These are phyloP conservation scores for Teleiodes luculella DNA, from an alignment of 2,888 invertebrate genomes.

Conservation along the genomic window DNA sequence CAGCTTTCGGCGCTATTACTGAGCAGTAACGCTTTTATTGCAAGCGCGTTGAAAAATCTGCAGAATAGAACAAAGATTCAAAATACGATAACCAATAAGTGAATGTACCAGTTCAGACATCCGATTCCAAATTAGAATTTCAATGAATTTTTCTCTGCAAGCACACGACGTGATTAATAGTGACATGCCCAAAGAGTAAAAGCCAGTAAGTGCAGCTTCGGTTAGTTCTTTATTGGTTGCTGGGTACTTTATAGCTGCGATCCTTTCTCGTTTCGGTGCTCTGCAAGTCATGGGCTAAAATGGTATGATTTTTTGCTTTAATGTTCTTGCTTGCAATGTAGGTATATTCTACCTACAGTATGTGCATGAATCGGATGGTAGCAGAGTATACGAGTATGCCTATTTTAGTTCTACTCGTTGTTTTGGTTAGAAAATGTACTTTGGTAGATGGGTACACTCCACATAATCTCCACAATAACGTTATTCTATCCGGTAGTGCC, in stretches of 20 bases:
- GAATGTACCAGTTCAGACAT: constrained; percentile 1
- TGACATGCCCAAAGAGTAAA: constrained; percentile 6
- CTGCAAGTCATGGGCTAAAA: not conserved
- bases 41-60: not conserved
- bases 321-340: not conserved
- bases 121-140: constrained; percentile 9
- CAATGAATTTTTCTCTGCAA: constrained; percentile 8
- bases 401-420: too few relatives aligned
- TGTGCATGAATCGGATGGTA: too few relatives aligned
- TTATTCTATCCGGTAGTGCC: too few relatives aligned
- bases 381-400: too few relatives aligned
- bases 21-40: not conserved
- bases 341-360: too few relatives aligned
- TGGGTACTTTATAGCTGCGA: not conserved
- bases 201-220: constrained; percentile 5
- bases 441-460: too few relatives aligned
- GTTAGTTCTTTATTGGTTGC: constrained; percentile 3
- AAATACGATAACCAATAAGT: constrained; percentile 4
- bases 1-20: too few relatives aligned
- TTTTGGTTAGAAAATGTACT: too few relatives aligned
- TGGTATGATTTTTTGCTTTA: not conserved
- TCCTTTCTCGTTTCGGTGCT: constrained; percentile 1
- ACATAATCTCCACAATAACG: too few relatives aligned
- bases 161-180: constrained; percentile 6
- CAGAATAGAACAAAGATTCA: constrained; percentile 1